Base-by-base conservation (phyloP, 1,140 invertebrate genomes). In the Megathymus violae region DNA sequence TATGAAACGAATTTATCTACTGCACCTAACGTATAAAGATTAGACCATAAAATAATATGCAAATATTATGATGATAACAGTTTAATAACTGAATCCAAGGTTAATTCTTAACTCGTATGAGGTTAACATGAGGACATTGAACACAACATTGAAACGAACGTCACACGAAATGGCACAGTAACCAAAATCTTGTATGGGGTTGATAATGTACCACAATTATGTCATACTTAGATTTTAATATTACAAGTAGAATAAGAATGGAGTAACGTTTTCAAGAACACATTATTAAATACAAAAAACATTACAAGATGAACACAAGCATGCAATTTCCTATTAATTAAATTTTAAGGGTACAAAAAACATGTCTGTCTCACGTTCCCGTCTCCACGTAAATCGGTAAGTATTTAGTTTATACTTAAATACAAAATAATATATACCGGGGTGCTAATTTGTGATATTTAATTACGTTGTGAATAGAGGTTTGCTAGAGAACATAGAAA, bases 401-500 rank as follows among this genome's bases (percentile, higher is more conserved):
- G 2, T 22, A 22, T 5, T 3, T 22, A 22, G 5, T 22, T 22
- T 22, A 22, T 22, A 3, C 19, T 22, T 5, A 22, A 2, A 22
- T 5, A 22, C 2, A 22, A 22, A 5, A 22, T 3, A 22, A 3
- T 22, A 22, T 25, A 54, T 54, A 41, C 14, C 36, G n/a, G 34
- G 34, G 38, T 54, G 50, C 40, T 31, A 56, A 56, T 56, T 56
- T 38, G 25, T n/a, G 38, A 27, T 56, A 36, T 43, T 56, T 31
- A 41, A 54, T 54, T 40, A 56, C 43, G n/a, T 56, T 13, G 51
- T 56, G 51, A 56, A 56, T 56, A 38, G 19, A 27, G 38, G 22
- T 43, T 11, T 43, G 38, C 51, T 31, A 56, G 14, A 56, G 51
- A 38, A 56, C 41, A 56, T 56, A 56, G 38, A 56, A 41, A 54